Evolutionary conservation across 2,888 invertebrate species (phyloP), one percentile per base, ranked within the genome.

Genomic region (Keiferia lycopersicella): DNA sequence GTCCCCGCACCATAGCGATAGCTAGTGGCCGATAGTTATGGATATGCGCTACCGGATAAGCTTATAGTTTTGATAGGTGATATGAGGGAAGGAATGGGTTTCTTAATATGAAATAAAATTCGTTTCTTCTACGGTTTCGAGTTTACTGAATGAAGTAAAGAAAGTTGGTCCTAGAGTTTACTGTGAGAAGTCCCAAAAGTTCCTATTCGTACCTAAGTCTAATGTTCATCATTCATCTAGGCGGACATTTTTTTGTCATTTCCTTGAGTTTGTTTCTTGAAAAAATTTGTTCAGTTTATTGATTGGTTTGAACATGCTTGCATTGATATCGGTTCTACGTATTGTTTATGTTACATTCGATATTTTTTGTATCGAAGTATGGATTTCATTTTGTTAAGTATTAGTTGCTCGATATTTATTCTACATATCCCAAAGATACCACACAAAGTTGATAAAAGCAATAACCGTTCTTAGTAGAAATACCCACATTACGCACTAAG

Each of bases 1-100:
- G 66, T 70, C 10, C 26, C 22, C 11, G 48, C 60, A n/a, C 20
- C 18, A 3, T 30, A 26, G 53, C 30, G 30, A 22, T 53, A 12
- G 26, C n/a, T 30, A 20, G n/a, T n/a, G 2, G 0, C 20, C 53
- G 56, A 56, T 56, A 56, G 56, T 56, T 16, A 34, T 34, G 30
- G 30, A 8, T n/a, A 56, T 34, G 18, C 10, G 51, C 56, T 56
- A 56, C 51, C 51, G 51, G 51, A 20, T 20, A 51, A 11, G 20
- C 18, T 34, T 8, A 16, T 45, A 16, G n/a, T n/a, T 45, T 16
- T 45, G n/a, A 45, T 45, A 45, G n/a, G n/a, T 41, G 41, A n/a
- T 41, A 14, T 14, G 41, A 12, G 14, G 41, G 1, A 8, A 45
- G 16, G 4, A n/a, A 45, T n/a, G 45, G 0, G 45, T n/a, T 45